phyloP scores from a whole-genome alignment of 2,797 vertebrate species.

The Coccyzus lansbergi region DNA sequence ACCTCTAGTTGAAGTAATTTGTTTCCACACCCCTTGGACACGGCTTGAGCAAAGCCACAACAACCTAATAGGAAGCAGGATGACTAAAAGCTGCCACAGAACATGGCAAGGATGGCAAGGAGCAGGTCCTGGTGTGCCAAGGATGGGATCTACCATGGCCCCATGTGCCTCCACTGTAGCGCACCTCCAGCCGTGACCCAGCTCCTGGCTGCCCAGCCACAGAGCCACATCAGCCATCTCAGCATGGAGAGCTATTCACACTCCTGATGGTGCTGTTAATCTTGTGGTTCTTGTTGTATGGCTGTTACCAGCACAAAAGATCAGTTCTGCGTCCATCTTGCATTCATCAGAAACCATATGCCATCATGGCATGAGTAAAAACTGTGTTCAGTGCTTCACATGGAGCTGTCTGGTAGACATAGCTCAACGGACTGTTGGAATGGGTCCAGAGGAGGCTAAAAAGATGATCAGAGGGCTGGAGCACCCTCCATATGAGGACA shows the following conservation, averaged over 20 bases:
- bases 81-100: not conserved
- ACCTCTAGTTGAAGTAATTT: not conserved
- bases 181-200: not conserved
- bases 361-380: not conserved
- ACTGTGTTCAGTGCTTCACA: rapidly evolving
- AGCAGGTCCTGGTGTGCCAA: rapidly evolving
- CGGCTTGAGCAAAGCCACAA: not conserved
- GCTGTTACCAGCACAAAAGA: rapidly evolving
- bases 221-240: rapidly evolving
- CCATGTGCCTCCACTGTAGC: rapidly evolving
- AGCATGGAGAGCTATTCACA: rapidly evolving
- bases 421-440: no score
- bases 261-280: rapidly evolving
- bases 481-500: no score
- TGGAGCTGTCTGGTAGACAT: rapidly evolving
- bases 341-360: not conserved
- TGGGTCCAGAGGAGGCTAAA: no score
- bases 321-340: not conserved
- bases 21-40: not conserved
- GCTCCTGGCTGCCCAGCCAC: not conserved
- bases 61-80: not conserved
- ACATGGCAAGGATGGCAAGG: not conserved
- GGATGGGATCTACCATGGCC: not conserved
- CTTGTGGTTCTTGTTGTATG: not conserved
- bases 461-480: no score